Evolutionary conservation across 2,797 vertebrate species (phyloP).

Genomic region (Geotrypetes seraphini): DNA sequence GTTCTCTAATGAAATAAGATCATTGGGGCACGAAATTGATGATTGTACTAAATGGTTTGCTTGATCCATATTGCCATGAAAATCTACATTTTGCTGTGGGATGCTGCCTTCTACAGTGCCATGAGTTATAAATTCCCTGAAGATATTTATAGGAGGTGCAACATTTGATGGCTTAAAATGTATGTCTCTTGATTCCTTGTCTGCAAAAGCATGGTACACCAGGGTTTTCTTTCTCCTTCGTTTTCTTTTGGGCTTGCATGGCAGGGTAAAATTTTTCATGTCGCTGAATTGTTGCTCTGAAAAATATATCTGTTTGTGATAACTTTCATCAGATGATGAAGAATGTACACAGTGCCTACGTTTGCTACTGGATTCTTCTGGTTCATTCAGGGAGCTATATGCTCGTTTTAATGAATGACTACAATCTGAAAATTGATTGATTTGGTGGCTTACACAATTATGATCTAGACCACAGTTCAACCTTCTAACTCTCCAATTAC

Average conservation of each 20-base stretch:
- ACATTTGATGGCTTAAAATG: conserved; percentile 3
- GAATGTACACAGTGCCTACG: conserved; percentile 33
- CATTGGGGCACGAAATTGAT: neutral
- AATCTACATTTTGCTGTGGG: neutral
- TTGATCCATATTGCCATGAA: conserved; percentile 2
- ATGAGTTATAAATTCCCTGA: neutral
- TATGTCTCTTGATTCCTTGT: conserved; percentile 3
- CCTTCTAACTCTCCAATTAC: conserved; percentile 23
- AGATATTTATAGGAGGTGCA: neutral
- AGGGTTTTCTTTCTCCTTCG: conserved; percentile 35
- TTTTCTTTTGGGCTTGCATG: conserved; percentile 42
- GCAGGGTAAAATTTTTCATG: neutral
- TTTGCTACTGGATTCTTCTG: conserved; percentile 37
- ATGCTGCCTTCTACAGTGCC: conserved; percentile 11
- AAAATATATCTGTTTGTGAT: conserved; percentile 1
- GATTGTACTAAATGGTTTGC: conserved; percentile 15
- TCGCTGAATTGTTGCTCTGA: conserved; percentile 20
- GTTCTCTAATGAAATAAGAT: neutral
- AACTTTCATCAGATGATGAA: conserved; percentile 43
- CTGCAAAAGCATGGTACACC: neutral
- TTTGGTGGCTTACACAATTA: conserved; percentile 19
- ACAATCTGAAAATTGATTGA: conserved; percentile 13
- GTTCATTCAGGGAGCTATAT: conserved; percentile 30
- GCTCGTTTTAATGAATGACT: conserved; percentile 51
- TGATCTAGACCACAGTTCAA: conserved; percentile 19